Evolutionary conservation across 2,113 vertebrate species (phyloP).

Genomic region (Poeciliopsis prolifica): DNA sequence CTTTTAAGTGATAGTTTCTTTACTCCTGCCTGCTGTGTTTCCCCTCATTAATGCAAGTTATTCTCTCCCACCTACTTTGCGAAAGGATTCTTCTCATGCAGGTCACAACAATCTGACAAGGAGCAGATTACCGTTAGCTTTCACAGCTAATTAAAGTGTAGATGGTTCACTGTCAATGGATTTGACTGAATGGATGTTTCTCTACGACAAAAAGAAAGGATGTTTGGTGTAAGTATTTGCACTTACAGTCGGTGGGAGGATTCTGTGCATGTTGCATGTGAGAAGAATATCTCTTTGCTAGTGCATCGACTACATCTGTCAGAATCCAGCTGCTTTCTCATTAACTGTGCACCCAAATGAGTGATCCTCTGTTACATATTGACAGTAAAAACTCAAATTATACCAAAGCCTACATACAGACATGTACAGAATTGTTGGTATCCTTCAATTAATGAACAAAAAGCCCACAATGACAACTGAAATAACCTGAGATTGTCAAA

Average conservation of each 20-base stretch:
- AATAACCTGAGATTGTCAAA: no score
- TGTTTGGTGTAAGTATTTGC: slow-evolving; percentile 28
- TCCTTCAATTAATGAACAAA: no score
- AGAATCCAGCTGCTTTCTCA: slow-evolving; percentile 39
- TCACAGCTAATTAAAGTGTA: slow-evolving; percentile 67
- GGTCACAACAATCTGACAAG: slow-evolving; percentile 60
- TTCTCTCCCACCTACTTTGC: slow-evolving; percentile 66
- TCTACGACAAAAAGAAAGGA: slow-evolving; percentile 28
- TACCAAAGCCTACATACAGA: neutral
- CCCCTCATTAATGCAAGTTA: slow-evolving; percentile 73
- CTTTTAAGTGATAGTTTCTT: slow-evolving; percentile 73
- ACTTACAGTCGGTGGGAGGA: slow-evolving; percentile 53
- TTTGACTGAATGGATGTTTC: slow-evolving; percentile 45
- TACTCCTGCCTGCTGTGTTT: slow-evolving; percentile 71
- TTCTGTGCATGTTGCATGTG: slow-evolving; percentile 46
- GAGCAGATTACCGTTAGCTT: slow-evolving; percentile 62
- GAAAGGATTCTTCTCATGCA: slow-evolving; percentile 57
- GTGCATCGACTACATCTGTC: slow-evolving; percentile 59
- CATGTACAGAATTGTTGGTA: no score
- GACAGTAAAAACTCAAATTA: neutral
- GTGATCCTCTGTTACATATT: neutral
- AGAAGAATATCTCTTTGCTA: slow-evolving; percentile 59
- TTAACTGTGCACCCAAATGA: slow-evolving; percentile 21
- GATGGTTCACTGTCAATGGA: slow-evolving; percentile 43
- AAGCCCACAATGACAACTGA: no score